Base-by-base conservation (phyloP, 2,113 vertebrate genomes). In the Anarhynchus alexandrinus region DNA sequence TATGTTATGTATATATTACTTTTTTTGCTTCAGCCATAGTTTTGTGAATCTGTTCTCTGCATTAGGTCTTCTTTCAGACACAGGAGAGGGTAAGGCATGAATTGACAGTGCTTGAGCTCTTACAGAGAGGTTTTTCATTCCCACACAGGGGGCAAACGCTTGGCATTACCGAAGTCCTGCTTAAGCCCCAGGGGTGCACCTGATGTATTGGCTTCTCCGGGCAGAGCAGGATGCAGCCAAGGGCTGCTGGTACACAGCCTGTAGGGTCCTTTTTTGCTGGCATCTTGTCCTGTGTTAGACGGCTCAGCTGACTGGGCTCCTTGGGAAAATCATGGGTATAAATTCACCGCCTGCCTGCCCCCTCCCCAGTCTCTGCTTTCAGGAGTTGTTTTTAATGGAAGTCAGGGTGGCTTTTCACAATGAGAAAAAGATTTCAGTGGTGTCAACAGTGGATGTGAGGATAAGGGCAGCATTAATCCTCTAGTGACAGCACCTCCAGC, bases 221-320 rank as follows among this genome's bases (percentile, higher is more conserved):
- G 49, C 49, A 51, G 22, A 25, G 49, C 49, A 25, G 49, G 49
- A 12, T 51, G 49, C 22, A 25, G 49, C 22, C 49, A 51, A 25
- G 49, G 49, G 49, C 49, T 51, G 49, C 49, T 69, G 49, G 18
- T n/a, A 47, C 49, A 16, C 32, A 58, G 52, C 16, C 38, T 12
- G 5, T n/a, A 30, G 43, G 42, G 23, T 58, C 34, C 34, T 12
- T 22, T 51, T 72, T 58, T 1, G 0, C 22, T 2, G 2, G 5
- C 61, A 55, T 34, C 66, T 30, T 67, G 22, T 32, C 47, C 49
- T 19, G 34, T 36, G 17, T 58, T 15, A 43, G 62, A 11, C 57
- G 23, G 55, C 47, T 73, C 40, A 36, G 54, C 40, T 84, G 30
- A 21, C 55, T 27, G 30, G 45, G n/a, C 40, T 67, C 12, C 49